Percentiles rank a stretch among this genome's conserved stretches.
These are phyloP conservation scores for Megalops atlanticus DNA, from an alignment of 2,113 vertebrate species.

Conservation along the genomic window DNA sequence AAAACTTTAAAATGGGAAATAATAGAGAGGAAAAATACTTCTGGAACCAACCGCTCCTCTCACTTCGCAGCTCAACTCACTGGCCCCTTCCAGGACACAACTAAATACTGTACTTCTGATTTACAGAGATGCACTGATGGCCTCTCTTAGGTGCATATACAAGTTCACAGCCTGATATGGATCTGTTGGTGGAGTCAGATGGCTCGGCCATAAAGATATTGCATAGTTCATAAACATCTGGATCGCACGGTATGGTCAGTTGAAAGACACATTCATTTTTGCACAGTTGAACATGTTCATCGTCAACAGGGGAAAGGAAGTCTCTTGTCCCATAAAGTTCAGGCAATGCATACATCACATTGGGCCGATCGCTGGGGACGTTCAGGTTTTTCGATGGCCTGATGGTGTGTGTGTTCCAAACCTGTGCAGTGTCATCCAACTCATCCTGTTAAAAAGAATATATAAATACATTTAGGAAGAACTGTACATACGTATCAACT, in stretches of 20 bases:
- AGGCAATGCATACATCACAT: constrained; percentile 14
- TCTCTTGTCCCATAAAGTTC: background rate
- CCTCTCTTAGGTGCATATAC: background rate
- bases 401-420: constrained; percentile 30
- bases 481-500: too few species aligned
- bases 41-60: too few species aligned
- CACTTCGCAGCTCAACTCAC: too few species aligned
- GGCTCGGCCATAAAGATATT: constrained; percentile 27
- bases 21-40: too few species aligned
- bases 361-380: constrained; percentile 24
- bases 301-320: background rate
- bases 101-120: too few species aligned
- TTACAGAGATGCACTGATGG: background rate
- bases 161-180: background rate
- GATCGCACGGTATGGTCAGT: constrained; percentile 10
- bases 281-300: background rate
- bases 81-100: too few species aligned
- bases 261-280: background rate
- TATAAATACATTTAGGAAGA: too few species aligned
- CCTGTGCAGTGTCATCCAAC: constrained; percentile 22
- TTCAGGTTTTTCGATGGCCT: constrained; percentile 29
- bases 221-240: constrained; percentile 22
- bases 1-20: too few species aligned
- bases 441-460: constrained; percentile 37
- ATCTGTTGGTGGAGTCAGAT: background rate